Base-by-base conservation (phyloP, 2,113 vertebrate genomes). In the Perccottus glenii region DNA sequence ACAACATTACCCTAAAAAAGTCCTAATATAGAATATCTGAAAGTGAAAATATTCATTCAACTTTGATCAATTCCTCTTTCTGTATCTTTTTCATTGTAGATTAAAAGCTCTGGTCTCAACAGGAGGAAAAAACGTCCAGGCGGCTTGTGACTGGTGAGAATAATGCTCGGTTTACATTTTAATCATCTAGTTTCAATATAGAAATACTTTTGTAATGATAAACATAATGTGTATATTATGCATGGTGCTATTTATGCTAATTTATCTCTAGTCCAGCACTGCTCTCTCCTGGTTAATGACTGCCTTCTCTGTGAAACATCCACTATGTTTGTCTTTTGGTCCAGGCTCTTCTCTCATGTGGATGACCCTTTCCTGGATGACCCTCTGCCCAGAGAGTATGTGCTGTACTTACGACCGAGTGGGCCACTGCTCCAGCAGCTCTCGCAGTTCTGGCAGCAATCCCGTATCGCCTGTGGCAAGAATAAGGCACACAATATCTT, bases 401-500 rank as follows among this genome's bases (percentile, higher is more conserved):
- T 99, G 60, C 91, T 99, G 47, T 99, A 99, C 85, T 91, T 99
- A 85, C 95, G 97, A 14, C 98, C 98, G 83, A 98, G 94, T 0
- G 98, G 98, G 0, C 96, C 94, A 1, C 87, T 99, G 75, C 95
- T 96, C 0, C 96, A 98, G 89, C 97, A 98, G 90, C 95, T 99
- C 2, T 94, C 94, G 0, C 93, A 96, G 61, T 99, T 97, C 89
- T 99, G 98, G 98, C 96, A 97, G 79, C 96, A 98, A 88, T 97
- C 96, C 0, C 98, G 98, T 73, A 84, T 94, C 85, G 90, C 94
- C 72, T 99, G 98, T 5, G 97, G 96, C 78, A 99, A 98, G 90
- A 99, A 99, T 89, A 99, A 99, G 74, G 98, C 98, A 0, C 98
- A 99, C 91, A 99, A 99, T 90, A 99, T 99, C 86, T 99, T 99